Evolutionary conservation across 1,140 invertebrate genomes (phyloP).

Genomic region (Bathynomus jamesi): DNA sequence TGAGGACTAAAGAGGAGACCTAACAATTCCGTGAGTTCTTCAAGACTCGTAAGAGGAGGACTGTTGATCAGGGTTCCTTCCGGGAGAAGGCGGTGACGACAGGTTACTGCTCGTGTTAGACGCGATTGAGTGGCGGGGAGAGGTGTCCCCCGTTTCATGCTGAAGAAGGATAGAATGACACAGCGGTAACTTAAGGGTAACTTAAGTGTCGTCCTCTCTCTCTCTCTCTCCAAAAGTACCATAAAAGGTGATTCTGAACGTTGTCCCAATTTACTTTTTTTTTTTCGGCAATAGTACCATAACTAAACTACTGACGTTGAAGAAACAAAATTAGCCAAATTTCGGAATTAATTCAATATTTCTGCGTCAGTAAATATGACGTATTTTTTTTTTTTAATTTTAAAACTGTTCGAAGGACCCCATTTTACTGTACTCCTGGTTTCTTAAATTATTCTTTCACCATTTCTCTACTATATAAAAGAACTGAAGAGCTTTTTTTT

Average conservation of each 20-base stretch:
- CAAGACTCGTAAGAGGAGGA: constrained; percentile 49
- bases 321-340: background rate
- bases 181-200: too few species aligned
- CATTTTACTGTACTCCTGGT: too few species aligned
- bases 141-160: constrained; percentile 47
- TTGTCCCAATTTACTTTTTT: background rate
- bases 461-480: too few species aligned
- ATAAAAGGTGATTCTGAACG: background rate
- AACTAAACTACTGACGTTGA: background rate
- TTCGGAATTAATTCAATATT: too few species aligned
- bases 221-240: background rate
- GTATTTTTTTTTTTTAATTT: too few species aligned
- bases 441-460: too few species aligned
- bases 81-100: constrained; percentile 65
- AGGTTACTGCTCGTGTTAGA: constrained; percentile 73
- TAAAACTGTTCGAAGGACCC: too few species aligned
- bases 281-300: background rate
- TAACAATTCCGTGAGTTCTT: constrained; percentile 8
- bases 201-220: too few species aligned
- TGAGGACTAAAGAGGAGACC: too few species aligned
- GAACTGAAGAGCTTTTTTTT: too few species aligned
- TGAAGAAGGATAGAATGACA: constrained; percentile 26
- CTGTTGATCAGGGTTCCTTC: constrained; percentile 54
- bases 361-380: too few species aligned
- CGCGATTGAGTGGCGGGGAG: constrained; percentile 64